A percentile compares a stretch with the other conserved stretches of the same genome.
phyloP scores from a whole-genome alignment of 1,140 invertebrate genomes.

The Dendroctonus valens region DNA sequence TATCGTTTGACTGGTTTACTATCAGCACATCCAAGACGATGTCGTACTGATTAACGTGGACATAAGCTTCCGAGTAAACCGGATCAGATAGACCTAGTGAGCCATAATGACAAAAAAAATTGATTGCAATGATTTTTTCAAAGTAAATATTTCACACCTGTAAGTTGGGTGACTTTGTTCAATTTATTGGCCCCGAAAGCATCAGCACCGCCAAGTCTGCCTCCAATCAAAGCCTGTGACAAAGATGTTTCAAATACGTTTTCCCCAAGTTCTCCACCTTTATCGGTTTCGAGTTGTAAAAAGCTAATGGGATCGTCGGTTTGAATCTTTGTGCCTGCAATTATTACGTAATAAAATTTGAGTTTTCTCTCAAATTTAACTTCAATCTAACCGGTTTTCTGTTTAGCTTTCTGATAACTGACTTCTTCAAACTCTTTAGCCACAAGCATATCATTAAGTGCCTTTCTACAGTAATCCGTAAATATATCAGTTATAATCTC shows the following conservation, averaged over 20 bases:
- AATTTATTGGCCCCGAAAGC: slow-evolving; percentile 62
- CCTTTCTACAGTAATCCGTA: slow-evolving; percentile 72
- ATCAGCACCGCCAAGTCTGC: slow-evolving; percentile 48
- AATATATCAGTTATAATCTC: slow-evolving; percentile 74
- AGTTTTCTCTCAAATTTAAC: neutral
- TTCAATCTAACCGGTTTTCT: slow-evolving; percentile 64
- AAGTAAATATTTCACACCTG: slow-evolving; percentile 54
- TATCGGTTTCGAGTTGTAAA: slow-evolving; percentile 74
- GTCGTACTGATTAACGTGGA: slow-evolving; percentile 99
- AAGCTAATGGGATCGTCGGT: slow-evolving; percentile 88
- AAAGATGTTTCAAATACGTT: slow-evolving; percentile 96
- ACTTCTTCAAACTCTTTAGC: slow-evolving; percentile 77
- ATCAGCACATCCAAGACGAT: slow-evolving; percentile 96
- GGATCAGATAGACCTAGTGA: slow-evolving; percentile 87
- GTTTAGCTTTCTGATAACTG: slow-evolving; percentile 57
- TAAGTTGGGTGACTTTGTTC: slow-evolving; percentile 95
- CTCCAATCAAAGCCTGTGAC: slow-evolving; percentile 82
- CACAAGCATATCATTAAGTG: slow-evolving; percentile 81
- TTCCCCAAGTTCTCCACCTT: slow-evolving; percentile 73
- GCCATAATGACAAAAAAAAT: neutral
- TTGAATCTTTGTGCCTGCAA: slow-evolving; percentile 57
- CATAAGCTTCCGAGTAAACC: slow-evolving; percentile 98
- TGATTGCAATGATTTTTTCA: neutral
- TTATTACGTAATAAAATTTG: too few species aligned
- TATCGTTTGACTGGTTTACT: slow-evolving; percentile 97